Percentiles rank a stretch among this genome's conserved stretches.
phyloP scores from a whole-genome alignment of 2,113 vertebrate genomes.

The Passerina amoena region DNA sequence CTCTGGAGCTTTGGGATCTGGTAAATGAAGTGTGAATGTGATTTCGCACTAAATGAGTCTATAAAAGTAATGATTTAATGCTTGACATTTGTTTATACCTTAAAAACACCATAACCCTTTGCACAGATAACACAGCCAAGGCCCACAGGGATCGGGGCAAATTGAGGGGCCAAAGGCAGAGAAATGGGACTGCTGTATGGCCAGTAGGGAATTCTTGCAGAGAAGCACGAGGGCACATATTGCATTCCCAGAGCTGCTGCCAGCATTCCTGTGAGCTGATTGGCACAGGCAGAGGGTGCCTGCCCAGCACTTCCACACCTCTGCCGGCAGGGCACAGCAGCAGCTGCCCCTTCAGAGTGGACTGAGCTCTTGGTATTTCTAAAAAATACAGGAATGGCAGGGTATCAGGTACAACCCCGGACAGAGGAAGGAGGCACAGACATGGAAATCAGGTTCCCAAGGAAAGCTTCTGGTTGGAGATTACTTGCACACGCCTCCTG shows the following conservation, averaged over 20 bases:
- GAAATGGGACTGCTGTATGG: background rate
- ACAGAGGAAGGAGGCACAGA: background rate
- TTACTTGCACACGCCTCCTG: rapidly evolving
- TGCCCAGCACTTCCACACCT: background rate
- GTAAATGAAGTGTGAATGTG: background rate
- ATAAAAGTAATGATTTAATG: background rate
- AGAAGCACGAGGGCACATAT: background rate
- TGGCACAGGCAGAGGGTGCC: rapidly evolving
- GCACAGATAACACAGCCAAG: background rate
- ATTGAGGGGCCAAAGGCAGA: too few relatives aligned
- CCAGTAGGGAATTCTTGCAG: background rate
- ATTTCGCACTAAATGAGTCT: background rate
- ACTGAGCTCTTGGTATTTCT: rapidly evolving
- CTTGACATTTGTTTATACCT: background rate
- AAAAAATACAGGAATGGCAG: background rate
- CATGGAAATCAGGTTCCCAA: background rate
- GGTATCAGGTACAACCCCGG: background rate
- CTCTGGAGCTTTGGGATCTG: background rate
- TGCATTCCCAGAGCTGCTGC: background rate
- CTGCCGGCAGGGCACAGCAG: background rate
- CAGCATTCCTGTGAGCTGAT: background rate
- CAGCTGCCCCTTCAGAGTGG: background rate
- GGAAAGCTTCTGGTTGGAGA: background rate
- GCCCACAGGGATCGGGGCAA: rapidly evolving
- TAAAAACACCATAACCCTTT: background rate